Base-by-base conservation (phyloP, 2,113 vertebrate genomes). In the Procapra przewalskii region DNA sequence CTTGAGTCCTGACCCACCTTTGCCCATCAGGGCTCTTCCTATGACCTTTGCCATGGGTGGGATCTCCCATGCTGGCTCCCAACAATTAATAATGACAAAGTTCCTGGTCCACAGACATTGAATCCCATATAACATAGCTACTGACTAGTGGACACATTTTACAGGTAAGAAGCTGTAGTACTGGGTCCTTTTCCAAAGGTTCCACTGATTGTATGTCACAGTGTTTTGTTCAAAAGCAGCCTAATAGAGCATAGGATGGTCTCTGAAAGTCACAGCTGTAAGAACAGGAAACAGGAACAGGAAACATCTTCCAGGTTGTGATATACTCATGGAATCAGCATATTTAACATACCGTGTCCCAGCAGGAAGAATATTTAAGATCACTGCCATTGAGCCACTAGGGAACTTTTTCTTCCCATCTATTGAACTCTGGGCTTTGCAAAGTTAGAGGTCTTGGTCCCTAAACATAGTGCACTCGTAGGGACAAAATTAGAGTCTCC, bases 141-240 rank as follows among this genome's bases (percentile, higher is more conserved):
- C 62, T 90, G 23, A 87, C 15, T 8, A 83, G 2, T 12, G 25
- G 7, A 43, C 27, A 6, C 10, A 59, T 50, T 57, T 80, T 40
- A 64, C 2, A 80, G 36, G 10, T 62, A 50, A 81, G 8, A 3
- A 87, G 23, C 4, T 95, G 0, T 33, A 48, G 14, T 6, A 64
- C 0, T 7, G 6, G 29, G n/a, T 15, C 54, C 27, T 33, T 45
- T 45, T 11, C 8, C 59, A n/a, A 14, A 25, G 52, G 2, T 45
- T 45, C 1, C n/a, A 59, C 8, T 13, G 5, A 1, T 31, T 80
- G 15, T 25, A 31, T n/a, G 13, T 4, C 14, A 54, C 3, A 36
- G 10, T 36, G 43, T 23, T 27, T 80, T n/a, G 16, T 67, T 67
- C 29, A 50, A 71, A 90, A 45, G 27, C 19, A 60, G 5, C 17